These are phyloP conservation scores for Euthynnus affinis DNA, from an alignment of 2,797 vertebrate species.

Conservation along the genomic window DNA sequence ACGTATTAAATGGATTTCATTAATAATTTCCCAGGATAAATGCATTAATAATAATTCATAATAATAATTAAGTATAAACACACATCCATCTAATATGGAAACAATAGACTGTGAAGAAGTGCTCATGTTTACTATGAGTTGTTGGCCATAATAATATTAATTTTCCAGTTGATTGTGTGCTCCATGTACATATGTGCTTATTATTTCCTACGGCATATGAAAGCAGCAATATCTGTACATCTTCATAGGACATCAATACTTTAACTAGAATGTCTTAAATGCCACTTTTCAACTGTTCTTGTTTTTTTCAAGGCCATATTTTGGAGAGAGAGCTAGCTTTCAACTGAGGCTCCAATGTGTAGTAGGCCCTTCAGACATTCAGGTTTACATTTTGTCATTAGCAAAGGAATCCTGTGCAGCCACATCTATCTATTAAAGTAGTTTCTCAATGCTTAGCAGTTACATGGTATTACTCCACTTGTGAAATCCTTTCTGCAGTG, in stretches of 20 bases:
- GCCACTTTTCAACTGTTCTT: neutral
- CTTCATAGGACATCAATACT: neutral
- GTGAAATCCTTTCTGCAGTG: neutral
- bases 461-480: neutral
- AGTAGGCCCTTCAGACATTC: neutral
- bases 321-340: neutral
- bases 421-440: no score
- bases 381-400: neutral
- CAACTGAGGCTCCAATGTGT: neutral
- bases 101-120: neutral
- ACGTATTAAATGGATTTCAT: no score
- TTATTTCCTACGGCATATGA: neutral
- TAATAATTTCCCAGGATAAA: no score
- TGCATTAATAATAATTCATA: no score
- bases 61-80: no score
- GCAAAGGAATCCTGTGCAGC: neutral
- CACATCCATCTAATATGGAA: neutral
- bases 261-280: neutral
- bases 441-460: neutral
- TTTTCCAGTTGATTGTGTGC: neutral
- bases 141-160: no score
- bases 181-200: neutral
- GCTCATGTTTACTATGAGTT: no score
- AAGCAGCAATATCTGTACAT: neutral
- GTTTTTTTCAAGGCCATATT: neutral